Base-by-base conservation (phyloP, 2,113 vertebrate species). In the Theropithecus gelada region DNA sequence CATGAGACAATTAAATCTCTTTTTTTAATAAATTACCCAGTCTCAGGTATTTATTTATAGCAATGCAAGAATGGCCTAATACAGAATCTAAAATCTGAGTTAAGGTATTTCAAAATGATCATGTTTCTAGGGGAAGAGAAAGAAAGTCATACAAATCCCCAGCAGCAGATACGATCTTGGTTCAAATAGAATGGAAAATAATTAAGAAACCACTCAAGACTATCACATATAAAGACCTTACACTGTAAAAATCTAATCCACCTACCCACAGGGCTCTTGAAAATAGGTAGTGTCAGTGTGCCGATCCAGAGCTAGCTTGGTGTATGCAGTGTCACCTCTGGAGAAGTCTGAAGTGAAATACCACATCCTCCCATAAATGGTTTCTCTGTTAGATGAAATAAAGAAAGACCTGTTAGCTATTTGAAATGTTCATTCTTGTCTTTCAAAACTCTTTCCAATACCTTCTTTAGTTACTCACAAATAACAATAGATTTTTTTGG, bases 271-370 rank as follows among this genome's bases (percentile, higher is more conserved):
- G 38, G 99, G 99, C 95, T 99, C 99, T 91, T 99, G 99, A 98
- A 99, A 99, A 98, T 99, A 99, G 32, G 99, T 99, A 3, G 99
- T 99, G 96, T 99, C 99, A 0, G 99, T 99, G 98, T 99, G 99
- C 2, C 99, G 98, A 95, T 99, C 99, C 98, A 99, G 98, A 16
- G 99, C 99, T 98, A 99, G 96, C 91, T 99, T 99, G 93, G 99
- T 99, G 98, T 99, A 99, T 20, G 99, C 99, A 0, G 99, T 99
- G 98, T 99, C 99, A 35, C 99, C 99, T 35, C 99, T 98, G 16
- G 99, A 99, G 94, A 99, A 99, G 97, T 99, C 99, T 0, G 99
- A 99, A 50, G 99, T 99, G 64, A 99, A 99, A 98, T 98, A 98
- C 99, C 99, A 99, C 99, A 99, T 99, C 93, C 98, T 98, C 9